A percentile compares a stretch with the other conserved stretches of the same genome.
phyloP scores from a whole-genome alignment of 2,888 invertebrate species.

The Drosophila infuscata region DNA sequence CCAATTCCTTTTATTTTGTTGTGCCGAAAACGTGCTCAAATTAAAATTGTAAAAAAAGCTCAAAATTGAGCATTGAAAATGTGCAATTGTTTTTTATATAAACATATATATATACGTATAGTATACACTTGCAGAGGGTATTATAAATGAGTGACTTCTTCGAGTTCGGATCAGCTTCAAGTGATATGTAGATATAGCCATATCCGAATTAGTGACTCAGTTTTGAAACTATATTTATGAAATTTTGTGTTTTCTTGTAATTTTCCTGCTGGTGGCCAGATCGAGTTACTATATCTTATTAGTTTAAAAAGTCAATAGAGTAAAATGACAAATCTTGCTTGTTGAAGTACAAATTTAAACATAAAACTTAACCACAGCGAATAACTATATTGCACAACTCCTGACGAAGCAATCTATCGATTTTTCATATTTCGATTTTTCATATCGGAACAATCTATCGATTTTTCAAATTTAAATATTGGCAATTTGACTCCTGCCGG shows the following conservation, averaged over 20 bases:
- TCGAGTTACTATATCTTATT: not conserved
- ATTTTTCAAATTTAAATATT: not conserved
- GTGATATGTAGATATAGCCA: not conserved
- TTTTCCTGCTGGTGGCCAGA: too few relatives aligned
- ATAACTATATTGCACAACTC: not conserved
- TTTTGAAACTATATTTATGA: not conserved
- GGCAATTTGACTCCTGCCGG: not conserved
- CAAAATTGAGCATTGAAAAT: slow-evolving; percentile 18
- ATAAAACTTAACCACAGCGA: not conserved
- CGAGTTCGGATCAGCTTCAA: not conserved
- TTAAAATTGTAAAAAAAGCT: slow-evolving; percentile 1
- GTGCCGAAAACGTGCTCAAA: slow-evolving; percentile 16
- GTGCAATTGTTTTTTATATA: not conserved
- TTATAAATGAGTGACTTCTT: not conserved
- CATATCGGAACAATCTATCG: not conserved
- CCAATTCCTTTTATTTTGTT: slow-evolving; percentile 39
- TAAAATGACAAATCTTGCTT: not conserved
- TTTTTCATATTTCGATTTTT: not conserved
- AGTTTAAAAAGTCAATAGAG: not conserved
- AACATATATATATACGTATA: too few relatives aligned
- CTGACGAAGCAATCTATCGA: not conserved
- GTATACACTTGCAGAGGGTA: not conserved
- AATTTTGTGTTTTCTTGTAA: too few relatives aligned
- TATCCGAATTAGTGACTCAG: accelerated
- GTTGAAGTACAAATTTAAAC: not conserved